Base-by-base conservation (phyloP, 2,113 vertebrate genomes). In the Strix uralensis region DNA sequence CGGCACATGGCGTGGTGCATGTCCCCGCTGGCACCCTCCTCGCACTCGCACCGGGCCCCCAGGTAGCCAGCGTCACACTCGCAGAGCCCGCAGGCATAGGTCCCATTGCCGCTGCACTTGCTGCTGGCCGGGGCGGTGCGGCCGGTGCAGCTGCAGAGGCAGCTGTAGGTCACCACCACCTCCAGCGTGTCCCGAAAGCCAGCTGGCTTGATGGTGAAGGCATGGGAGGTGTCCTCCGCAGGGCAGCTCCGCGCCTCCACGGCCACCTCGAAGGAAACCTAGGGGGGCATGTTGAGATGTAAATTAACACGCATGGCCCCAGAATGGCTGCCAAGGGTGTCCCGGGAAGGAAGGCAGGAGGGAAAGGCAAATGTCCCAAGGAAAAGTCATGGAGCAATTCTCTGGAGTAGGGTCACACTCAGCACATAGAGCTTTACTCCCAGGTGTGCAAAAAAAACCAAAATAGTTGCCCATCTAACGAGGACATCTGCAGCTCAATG, bases 181-280 rank as follows among this genome's bases (percentile, higher is more conserved):
- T 98, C 98, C 97, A 99, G 98, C 1, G 98, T 98, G 96, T 99
- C 99, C 83, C 99, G 99, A 92, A 99, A 99, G 5, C 99, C 99
- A 4, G 99, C 99, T 0, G 99, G 99, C 86, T 99, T 98, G 96
- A 99, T 99, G 85, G 99, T 98, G 97, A 99, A 99, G 21, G 54
- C 95, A 15, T 98, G 98, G 27, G 96, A 87, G 0, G 80, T 70
- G 27, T 96, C 97, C 32, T 81, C 96, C 1, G 97, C 38, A 0
- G 99, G 99, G 89, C 99, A 99, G 96, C 98, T 98, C 62, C 99
- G 98, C 0, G 99, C 99, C 91, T 99, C 99, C 90, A 99, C 98
- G 0, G 98, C 98, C 87, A 99, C 98, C 44, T 99, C 98, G 10
- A 99, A 99, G n/a, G 99, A 99, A 5, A 98, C 98, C 98, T 98